Percentiles rank a stretch among this genome's conserved stretches.
phyloP scores from a whole-genome alignment of 1,140 invertebrate genomes.

The Cardiocondyla obscurior region DNA sequence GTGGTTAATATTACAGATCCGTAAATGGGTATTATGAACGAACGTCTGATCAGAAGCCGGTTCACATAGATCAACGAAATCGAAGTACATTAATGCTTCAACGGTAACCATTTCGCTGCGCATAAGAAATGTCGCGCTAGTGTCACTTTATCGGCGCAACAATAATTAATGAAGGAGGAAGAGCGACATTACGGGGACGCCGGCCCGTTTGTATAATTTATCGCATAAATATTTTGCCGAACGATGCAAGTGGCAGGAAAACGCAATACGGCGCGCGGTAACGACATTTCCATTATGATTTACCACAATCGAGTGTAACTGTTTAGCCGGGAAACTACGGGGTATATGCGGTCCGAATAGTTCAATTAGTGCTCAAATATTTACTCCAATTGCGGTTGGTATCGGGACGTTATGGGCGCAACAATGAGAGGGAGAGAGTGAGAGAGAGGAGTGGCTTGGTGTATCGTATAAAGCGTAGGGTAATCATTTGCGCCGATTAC shows the following conservation, averaged over 20 bases:
- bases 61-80: background rate
- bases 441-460: slow-evolving; percentile 3
- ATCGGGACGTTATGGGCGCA: slow-evolving; percentile 61
- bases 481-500: slow-evolving; percentile 71
- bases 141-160: slow-evolving; percentile 12
- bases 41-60: background rate
- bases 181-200: slow-evolving; percentile 1
- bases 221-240: slow-evolving; percentile 57
- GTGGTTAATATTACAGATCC: background rate
- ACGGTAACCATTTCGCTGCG: slow-evolving; percentile 5
- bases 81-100: slow-evolving; percentile 31
- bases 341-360: slow-evolving; percentile 62
- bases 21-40: slow-evolving; percentile 6
- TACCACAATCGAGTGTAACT: slow-evolving; percentile 69
- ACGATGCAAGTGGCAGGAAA: slow-evolving; percentile 57
- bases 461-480: slow-evolving; percentile 45
- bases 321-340: slow-evolving; percentile 57
- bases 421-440: too few species aligned
- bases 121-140: slow-evolving; percentile 29
- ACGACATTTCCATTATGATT: slow-evolving; percentile 70
- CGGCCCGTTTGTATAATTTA: slow-evolving; percentile 48
- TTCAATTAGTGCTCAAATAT: slow-evolving; percentile 74
- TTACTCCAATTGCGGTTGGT: slow-evolving; percentile 66
- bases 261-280: slow-evolving; percentile 47
- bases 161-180: slow-evolving; percentile 54